phyloP scores from a whole-genome alignment of 2,113 vertebrate species.

The Nesoenas mayeri region DNA sequence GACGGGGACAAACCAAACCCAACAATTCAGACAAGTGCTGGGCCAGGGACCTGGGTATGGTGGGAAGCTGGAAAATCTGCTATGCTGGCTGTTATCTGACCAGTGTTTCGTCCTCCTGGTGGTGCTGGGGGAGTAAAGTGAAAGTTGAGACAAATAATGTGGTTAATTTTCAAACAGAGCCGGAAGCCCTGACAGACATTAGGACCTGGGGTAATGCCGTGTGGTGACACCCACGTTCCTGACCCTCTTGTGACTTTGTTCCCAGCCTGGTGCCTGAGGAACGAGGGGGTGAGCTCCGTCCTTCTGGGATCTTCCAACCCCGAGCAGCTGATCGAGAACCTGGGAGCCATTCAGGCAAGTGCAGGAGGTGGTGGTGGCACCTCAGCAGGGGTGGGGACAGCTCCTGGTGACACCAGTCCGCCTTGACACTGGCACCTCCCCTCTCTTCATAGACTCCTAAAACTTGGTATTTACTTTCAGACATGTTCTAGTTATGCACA shows the following conservation, averaged over 20 bases:
- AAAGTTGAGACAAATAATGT: neutral
- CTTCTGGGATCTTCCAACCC: slow-evolving; percentile 95
- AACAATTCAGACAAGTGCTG: neutral
- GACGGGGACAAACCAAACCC: neutral
- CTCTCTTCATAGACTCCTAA: rapidly evolving
- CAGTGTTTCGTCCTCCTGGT: rapidly evolving
- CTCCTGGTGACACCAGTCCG: neutral
- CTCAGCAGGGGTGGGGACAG: rapidly evolving
- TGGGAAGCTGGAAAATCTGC: neutral
- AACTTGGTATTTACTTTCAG: rapidly evolving
- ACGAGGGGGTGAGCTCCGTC: slow-evolving; percentile 96
- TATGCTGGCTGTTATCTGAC: neutral
- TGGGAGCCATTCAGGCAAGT: slow-evolving; percentile 95
- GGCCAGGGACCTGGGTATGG: neutral
- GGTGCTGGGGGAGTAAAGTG: neutral
- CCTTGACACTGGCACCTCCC: too few species aligned
- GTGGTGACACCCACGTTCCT: rapidly evolving
- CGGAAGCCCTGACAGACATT: neutral
- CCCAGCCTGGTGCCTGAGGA: slow-evolving; percentile 95
- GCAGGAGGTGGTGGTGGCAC: neutral
- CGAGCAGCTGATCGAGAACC: slow-evolving; percentile 95
- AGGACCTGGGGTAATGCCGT: rapidly evolving
- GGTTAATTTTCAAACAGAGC: neutral
- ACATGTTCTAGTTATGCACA: rapidly evolving
- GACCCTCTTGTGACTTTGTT: neutral